Percentiles rank a stretch among this genome's conserved stretches.
Evolutionary conservation across 2,797 vertebrate genomes (phyloP).

Genomic region (Cirrhinus mrigala): DNA sequence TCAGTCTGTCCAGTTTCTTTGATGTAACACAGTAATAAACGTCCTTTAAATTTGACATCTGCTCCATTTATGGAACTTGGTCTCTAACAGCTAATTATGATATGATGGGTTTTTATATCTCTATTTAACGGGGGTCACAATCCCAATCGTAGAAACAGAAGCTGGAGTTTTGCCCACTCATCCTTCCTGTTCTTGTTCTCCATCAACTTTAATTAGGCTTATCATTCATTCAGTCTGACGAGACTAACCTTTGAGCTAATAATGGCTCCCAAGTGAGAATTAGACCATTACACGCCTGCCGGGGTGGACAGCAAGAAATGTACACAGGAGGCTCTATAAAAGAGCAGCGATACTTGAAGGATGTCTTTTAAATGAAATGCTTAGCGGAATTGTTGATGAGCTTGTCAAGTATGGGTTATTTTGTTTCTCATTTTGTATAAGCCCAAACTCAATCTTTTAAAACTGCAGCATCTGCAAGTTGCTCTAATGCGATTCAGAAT

Average conservation of each 20-base stretch:
- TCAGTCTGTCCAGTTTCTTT: neutral
- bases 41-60: neutral
- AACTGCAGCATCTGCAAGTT: constrained; percentile 11
- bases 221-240: constrained; percentile 49
- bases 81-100: constrained; percentile 22
- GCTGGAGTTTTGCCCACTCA: constrained; percentile 41
- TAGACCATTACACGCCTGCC: constrained; percentile 53
- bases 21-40: constrained; percentile 10
- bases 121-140: constrained; percentile 1
- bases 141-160: constrained; percentile 24
- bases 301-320: constrained; percentile 34
- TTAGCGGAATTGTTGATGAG: neutral
- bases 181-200: constrained; percentile 41
- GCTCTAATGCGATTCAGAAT: constrained; percentile 35
- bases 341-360: constrained; percentile 8
- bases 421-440: neutral
- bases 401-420: neutral
- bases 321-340: constrained; percentile 12
- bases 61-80: neutral
- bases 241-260: constrained; percentile 60
- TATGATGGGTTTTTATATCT: constrained; percentile 1
- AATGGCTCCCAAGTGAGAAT: constrained; percentile 48
- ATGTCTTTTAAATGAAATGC: neutral
- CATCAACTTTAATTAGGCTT: constrained; percentile 57
- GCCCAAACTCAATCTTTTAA: constrained; percentile 11